A percentile compares a stretch with the other conserved stretches of the same genome.
Evolutionary conservation across 2,888 invertebrate genomes (phyloP).

Genomic region (Platypus cylindrus): DNA sequence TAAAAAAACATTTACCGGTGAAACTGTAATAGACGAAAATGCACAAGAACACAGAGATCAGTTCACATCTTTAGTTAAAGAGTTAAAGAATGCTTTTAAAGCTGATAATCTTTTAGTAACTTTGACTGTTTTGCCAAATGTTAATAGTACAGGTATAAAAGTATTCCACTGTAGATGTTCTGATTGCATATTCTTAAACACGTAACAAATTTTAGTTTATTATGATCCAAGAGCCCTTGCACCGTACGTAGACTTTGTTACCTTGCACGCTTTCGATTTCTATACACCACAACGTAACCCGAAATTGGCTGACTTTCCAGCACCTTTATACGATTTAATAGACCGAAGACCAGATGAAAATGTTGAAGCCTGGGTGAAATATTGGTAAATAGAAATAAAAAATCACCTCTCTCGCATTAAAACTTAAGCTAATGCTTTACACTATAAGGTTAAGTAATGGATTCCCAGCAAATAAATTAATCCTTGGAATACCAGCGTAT

Average conservation of each 20-base stretch:
- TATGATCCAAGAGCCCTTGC: conserved; percentile 61
- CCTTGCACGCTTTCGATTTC: conserved; percentile 65
- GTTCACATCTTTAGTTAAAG: conserved; percentile 61
- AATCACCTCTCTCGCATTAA: neutral
- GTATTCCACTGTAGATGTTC: conserved; percentile 25
- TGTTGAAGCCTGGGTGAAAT: conserved; percentile 48
- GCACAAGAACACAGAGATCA: conserved; percentile 67
- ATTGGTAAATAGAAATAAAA: conserved; percentile 38
- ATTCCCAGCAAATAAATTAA: conserved; percentile 51
- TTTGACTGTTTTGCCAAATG: conserved; percentile 46
- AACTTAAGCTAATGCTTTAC: neutral
- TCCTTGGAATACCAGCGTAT: conserved; percentile 55
- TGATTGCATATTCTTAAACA: too few species aligned
- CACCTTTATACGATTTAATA: conserved; percentile 57
- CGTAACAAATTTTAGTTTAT: conserved; percentile 59
- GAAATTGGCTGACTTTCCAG: conserved; percentile 60
- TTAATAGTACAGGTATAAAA: conserved; percentile 49
- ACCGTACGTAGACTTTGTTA: conserved; percentile 62
- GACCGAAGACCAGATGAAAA: conserved; percentile 55
- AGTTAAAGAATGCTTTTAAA: conserved; percentile 55
- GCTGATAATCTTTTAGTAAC: conserved; percentile 50
- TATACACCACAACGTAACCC: conserved; percentile 57
- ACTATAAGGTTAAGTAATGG: conserved; percentile 42
- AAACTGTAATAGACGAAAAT: conserved; percentile 61
- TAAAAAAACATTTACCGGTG: conserved; percentile 57